Percentiles rank a stretch among this genome's conserved stretches.
Conservation (phyloP, 2,888 invertebrate species). For the Norana najaformis region DNA sequence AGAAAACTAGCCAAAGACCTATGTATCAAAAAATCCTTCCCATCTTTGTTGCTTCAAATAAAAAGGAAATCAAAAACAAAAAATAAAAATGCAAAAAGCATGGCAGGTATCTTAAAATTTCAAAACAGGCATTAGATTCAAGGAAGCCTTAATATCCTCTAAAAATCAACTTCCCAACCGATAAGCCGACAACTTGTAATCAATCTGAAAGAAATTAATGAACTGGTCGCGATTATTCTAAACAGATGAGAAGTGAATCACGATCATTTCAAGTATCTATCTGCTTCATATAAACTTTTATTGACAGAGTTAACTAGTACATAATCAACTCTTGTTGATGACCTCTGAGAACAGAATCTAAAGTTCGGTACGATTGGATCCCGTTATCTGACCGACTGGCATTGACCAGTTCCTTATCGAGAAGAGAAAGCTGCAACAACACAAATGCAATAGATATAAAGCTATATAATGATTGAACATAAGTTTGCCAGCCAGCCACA, state of each 20-base stretch:
- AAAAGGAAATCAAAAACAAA: too few species aligned
- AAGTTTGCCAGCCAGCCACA: background rate
- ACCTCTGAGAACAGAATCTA: conserved; percentile 1
- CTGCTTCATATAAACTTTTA: conserved; percentile 13
- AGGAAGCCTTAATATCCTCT: background rate
- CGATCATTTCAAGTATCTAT: conserved; percentile 17
- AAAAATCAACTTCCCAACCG: conserved; percentile 2
- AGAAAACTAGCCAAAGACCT: background rate
- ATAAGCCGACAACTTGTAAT: background rate
- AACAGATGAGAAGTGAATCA: conserved; percentile 9
- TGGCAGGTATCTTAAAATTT: too few species aligned
- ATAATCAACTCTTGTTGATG: conserved; percentile 7
- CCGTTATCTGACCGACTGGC: background rate
- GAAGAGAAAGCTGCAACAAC: conserved; percentile 13
- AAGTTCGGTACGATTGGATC: background rate
- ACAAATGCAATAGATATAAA: background rate
- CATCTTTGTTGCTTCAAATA: background rate
- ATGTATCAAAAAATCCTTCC: conserved; percentile 2
- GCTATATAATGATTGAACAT: background rate
- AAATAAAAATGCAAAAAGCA: background rate
- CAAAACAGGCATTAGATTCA: background rate
- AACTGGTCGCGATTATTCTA: conserved; percentile 3
- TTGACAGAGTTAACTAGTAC: conserved; percentile 7
- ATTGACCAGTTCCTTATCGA: background rate
- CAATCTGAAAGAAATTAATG: background rate